Evolutionary conservation across 53 echinoderm and acorn worm genomes (phyloP), one percentile per base, ranked within the genome.

Genomic region (Paracentrotus lividus): DNA sequence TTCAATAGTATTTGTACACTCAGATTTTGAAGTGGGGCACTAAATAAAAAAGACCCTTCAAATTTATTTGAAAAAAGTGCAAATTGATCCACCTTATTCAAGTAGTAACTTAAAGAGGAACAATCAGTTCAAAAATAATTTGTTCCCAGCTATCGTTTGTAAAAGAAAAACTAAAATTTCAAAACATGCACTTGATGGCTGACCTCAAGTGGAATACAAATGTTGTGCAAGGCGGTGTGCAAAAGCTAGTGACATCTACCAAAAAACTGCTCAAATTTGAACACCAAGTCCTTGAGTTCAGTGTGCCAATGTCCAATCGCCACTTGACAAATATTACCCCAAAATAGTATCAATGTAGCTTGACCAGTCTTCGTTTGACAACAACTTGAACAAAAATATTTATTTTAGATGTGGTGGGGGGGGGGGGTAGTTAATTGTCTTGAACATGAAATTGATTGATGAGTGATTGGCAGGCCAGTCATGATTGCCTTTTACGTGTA

Each of bases 211-310:
- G n/a, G 47, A 18, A 24, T 44, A 26, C 26, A 81, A 81, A 81
- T 81, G 47, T 47, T 76, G 4, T 47, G 24, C 47, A 24, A 81
- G 81, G 40, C 81, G 24, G 81, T 23, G 1, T 47, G 20, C 47
- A 81, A 81, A 45, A 47, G 47, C 81, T 47, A 3, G 47, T 34
- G 14, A 45, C 45, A 10, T 27, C 26, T n/a, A 24, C 44, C 8
- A n/a, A 47, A 18, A 47, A 81, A 45, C 49, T 45, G 47, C 45
- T 81, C 47, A n/a, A n/a, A 81, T 81, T 81, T 81, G 81, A 81
- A 49, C n/a, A 24, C n/a, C 40, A 24, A 45, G 81, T 81, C 81
- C 81, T 44, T 45, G 81, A 81, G 81, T 26, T 47, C 26, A 44
- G n/a, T 47, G 24, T 81, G 44, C 81, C 44, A 49, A 47, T 81